These are phyloP conservation scores for Diplosoma virens DNA, from an alignment of 23 tunicate species.

Conservation along the genomic window DNA sequence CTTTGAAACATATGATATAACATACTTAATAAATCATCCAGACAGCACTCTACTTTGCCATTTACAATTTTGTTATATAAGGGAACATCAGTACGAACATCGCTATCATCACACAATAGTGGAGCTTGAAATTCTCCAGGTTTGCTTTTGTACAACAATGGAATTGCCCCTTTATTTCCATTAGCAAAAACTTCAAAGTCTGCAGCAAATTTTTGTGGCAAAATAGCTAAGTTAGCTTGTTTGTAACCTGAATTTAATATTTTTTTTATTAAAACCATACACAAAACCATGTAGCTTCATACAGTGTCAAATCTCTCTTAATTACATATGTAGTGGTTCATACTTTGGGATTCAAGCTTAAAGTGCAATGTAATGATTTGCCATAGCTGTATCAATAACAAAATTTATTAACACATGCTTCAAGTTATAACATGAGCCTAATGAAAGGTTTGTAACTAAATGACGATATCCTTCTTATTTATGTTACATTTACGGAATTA, in stretches of 20 bases:
- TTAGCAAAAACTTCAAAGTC: conserved; percentile 53
- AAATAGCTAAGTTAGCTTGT: conserved; percentile 80
- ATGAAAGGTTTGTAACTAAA: no score
- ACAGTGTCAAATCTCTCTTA: no score
- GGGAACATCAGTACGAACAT: conserved; percentile 71
- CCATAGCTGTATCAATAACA: no score
- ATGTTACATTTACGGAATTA: no score
- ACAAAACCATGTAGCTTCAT: neutral
- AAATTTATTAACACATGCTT: no score
- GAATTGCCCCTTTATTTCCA: conserved; percentile 64
- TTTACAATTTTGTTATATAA: conserved; percentile 34
- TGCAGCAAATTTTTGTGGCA: conserved; percentile 49
- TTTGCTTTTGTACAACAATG: conserved; percentile 64
- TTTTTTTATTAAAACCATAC: neutral
- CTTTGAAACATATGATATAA: neutral
- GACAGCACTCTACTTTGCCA: conserved; percentile 23
- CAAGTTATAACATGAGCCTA: no score
- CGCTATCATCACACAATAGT: conserved; percentile 39
- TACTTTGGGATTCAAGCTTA: no score
- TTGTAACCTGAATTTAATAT: conserved; percentile 44
- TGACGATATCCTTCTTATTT: no score
- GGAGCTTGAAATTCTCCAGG: conserved; percentile 66
- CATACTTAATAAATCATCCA: conserved; percentile 50
- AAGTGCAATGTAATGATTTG: no score
- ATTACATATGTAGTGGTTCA: no score